Evolutionary conservation across 2,888 invertebrate genomes (phyloP), one percentile per base, ranked within the genome.

Genomic region (Caenorhabditis sinica): DNA sequence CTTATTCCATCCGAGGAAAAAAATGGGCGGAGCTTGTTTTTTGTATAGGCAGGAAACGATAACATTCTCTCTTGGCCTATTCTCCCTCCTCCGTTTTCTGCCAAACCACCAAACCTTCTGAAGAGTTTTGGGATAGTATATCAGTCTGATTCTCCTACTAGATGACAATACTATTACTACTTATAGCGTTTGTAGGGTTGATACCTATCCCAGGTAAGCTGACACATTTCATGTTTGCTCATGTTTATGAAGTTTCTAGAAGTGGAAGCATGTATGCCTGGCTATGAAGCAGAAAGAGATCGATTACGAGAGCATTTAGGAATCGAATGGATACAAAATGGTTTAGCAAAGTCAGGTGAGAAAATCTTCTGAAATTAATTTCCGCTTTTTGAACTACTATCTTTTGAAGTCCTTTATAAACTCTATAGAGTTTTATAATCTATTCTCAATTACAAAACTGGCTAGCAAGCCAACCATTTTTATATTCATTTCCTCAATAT

Each of bases 211-310:
- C 40, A 33, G 53, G 66, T 71, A n/a, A 51, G n/a, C n/a, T n/a
- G n/a, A n/a, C 17, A 36, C 20, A 20, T 1, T 17, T 11, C 28
- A 33, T 23, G 58, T 17, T 23, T 53, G 25, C n/a, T n/a, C n/a
- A n/a, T n/a, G 6, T 6, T 40, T 13, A 11, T 11, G 40, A 11
- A 2, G 6, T 66, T 79, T 79, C n/a, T 28, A 79, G 77, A 51
- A 25, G 71, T 71, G 8, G 49, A 71, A 30, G 53, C 45, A 60
- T 92, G 92, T 79, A 90, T 92, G 90, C 89, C 91, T 20, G 92
- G 92, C 15, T 92, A 91, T 81, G 91, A 92, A 80, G 90, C 87
- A 9, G 92, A 92, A 77, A 74, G 92, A 36, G 92, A 92, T 56
- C 86, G 90, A 30, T 79, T 92, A n/a, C 69, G 90, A 6, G 92